Evolutionary conservation across 2,113 vertebrate species (phyloP).

Genomic region (Aptenodytes forsteri): DNA sequence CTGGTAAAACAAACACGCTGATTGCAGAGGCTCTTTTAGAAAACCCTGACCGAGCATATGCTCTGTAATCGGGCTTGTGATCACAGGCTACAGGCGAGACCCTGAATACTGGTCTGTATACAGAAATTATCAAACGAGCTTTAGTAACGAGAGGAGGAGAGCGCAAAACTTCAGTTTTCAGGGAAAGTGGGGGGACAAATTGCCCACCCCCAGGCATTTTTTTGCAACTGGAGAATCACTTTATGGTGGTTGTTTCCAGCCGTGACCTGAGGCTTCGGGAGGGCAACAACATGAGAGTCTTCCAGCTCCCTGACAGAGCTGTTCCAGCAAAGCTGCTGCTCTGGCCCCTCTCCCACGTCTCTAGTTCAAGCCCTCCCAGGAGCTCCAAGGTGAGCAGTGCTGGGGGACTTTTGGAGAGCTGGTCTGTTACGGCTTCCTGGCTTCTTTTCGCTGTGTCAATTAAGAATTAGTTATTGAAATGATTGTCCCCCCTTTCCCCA

Average conservation of each 20-base stretch:
- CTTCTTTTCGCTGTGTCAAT: not conserved
- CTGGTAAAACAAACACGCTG: not conserved
- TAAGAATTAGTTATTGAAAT: not conserved
- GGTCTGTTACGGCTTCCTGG: not conserved
- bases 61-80: not conserved
- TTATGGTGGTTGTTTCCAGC: not conserved
- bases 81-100: accelerated
- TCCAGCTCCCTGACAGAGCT: not conserved
- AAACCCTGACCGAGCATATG: not conserved
- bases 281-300: not conserved
- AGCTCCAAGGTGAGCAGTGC: not conserved
- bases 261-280: not conserved
- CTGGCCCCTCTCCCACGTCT: not conserved
- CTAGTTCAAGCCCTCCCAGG: not conserved
- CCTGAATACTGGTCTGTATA: not conserved
- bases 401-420: not conserved
- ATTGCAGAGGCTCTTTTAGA: not conserved
- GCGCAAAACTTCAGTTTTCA: not conserved
- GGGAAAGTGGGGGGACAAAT: not conserved
- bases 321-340: not conserved
- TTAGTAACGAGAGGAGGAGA: not conserved
- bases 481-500: not conserved
- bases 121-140: not conserved
- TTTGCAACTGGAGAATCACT: not conserved
- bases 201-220: not conserved